These are phyloP conservation scores for Ceramica pisi DNA, from an alignment of 2,888 invertebrate genomes.

Conservation along the genomic window DNA sequence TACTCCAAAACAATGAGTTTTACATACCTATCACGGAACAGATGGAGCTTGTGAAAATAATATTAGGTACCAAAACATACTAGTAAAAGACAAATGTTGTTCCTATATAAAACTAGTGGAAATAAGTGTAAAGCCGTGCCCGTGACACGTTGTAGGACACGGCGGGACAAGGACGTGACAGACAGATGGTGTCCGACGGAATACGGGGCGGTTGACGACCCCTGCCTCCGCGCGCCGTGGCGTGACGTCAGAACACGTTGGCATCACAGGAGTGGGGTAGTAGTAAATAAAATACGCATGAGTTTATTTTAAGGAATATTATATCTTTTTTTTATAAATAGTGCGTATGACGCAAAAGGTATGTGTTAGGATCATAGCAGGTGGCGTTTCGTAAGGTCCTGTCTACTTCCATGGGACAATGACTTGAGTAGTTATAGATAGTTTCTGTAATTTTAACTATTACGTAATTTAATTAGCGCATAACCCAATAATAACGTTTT, in stretches of 20 bases:
- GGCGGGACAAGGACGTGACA: slow-evolving; percentile 39
- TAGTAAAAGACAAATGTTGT: not conserved
- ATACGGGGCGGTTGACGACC: slow-evolving; percentile 51
- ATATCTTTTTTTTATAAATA: no score
- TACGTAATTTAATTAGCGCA: no score
- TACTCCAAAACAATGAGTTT: not conserved
- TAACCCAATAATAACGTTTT: no score
- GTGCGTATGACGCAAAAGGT: not conserved
- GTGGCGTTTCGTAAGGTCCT: not conserved
- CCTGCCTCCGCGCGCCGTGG: slow-evolving; percentile 9
- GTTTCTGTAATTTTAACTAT: no score
- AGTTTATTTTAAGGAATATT: not conserved
- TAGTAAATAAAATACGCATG: not conserved
- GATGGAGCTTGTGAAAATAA: no score
- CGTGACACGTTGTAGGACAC: slow-evolving; percentile 14
- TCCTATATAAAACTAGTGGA: not conserved
- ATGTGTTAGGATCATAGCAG: not conserved
- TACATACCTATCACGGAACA: not conserved
- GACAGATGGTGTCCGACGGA: slow-evolving; percentile 32
- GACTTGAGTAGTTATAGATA: no score
- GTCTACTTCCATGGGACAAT: no score
- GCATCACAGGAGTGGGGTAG: not conserved
- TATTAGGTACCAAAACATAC: not conserved
- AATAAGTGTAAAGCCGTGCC: slow-evolving; percentile 6
- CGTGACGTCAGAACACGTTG: slow-evolving; percentile 32